These are phyloP conservation scores for Brachionichthys hirsutus DNA, from an alignment of 2,113 vertebrate species.

Conservation along the genomic window DNA sequence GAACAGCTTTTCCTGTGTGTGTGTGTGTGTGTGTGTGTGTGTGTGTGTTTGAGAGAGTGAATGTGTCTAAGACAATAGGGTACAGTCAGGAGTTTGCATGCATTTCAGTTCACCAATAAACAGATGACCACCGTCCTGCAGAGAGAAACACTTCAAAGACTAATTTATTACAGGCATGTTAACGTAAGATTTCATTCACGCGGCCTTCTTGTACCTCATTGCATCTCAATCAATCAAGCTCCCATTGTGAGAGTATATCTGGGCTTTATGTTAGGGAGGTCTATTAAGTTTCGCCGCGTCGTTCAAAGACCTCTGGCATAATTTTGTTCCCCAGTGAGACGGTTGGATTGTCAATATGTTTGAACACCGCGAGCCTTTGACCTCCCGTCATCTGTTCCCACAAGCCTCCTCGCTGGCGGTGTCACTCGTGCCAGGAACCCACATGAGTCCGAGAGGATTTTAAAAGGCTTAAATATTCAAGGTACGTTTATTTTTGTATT, in stretches of 20 bases:
- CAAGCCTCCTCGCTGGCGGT: constrained; percentile 30
- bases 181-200: neutral
- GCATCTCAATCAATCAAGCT: constrained; percentile 8
- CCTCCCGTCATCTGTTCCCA: constrained; percentile 61
- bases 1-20: constrained; percentile 54
- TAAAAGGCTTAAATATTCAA: too few relatives aligned
- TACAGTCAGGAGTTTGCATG: too few relatives aligned
- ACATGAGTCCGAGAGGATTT: neutral
- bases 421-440: constrained; percentile 44
- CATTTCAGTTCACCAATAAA: neutral
- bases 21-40: constrained; percentile 26
- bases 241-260: neutral
- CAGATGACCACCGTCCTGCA: neutral
- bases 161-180: neutral
- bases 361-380: constrained; percentile 39
- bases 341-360: constrained; percentile 37
- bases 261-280: constrained; percentile 1
- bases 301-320: constrained; percentile 5
- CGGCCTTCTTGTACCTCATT: constrained; percentile 2
- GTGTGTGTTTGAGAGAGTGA: constrained; percentile 3
- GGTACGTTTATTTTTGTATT: too few relatives aligned
- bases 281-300: constrained; percentile 5
- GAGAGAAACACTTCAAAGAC: neutral
- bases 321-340: constrained; percentile 4
- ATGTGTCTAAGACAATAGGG: constrained; percentile 30